Base-by-base conservation (phyloP, 2,113 vertebrate genomes). In the Aplodontia rufa region DNA sequence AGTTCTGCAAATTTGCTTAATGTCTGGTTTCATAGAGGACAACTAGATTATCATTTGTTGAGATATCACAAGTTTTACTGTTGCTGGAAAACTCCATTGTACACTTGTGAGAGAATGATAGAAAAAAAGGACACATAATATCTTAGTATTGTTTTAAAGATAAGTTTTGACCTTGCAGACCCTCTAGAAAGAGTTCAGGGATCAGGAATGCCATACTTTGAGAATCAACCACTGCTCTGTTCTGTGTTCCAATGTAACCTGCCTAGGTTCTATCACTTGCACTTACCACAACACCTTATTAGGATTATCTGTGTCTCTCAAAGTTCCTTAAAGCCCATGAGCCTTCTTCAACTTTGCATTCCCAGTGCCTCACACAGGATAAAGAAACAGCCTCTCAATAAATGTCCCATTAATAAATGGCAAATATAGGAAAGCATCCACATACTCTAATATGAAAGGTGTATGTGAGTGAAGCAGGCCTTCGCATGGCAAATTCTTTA, bases 261-360 rank as follows among this genome's bases (percentile, higher is more conserved):
- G 66, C 19, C 55, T 37, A 85, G 42, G 45, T 45, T 85, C 72
- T 64, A 79, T 71, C 37, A 95, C 24, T 76, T 85, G 86, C 60
- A 72, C 40, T 90, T 80, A 84, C 24, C 30, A 80, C 64, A 86
- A 80, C 64, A 86, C 7, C 13, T 26, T 47, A 81, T 58, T 47
- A 40, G 55, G 68, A 75, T 66, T 87, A 60, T 45, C 26, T 75
- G 40, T 78, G 58, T 35, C 35, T 81, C 32, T 82, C 37, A 35
- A 90, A 72, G 32, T 72, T 94, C 53, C 82, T 45, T 94, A 53
- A 96, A 82, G 62, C 24, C 37, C n/a, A 64, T n/a, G 22, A 92
- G 28, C 35, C 42, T 78, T 42, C 69, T 68, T 91, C 86, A 90
- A 37, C 35, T 92, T 35, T 90, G 86, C 26, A 81, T 42, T 3